phyloP scores from a whole-genome alignment of 1,140 invertebrate genomes.

The Trichonephila clavata region DNA sequence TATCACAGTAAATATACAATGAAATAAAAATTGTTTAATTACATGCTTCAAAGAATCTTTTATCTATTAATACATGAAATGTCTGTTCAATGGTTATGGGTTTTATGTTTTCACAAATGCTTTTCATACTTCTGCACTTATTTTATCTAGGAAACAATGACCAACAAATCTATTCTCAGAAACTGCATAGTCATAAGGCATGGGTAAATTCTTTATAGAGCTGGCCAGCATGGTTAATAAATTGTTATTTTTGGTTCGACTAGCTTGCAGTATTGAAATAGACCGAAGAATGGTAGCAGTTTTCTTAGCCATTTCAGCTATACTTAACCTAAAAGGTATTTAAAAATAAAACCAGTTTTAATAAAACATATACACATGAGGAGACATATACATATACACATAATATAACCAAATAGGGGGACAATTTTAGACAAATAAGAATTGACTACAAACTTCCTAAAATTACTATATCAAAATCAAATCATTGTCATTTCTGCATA shows the following conservation, averaged over 20 bases:
- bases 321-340: conserved; percentile 81
- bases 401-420: too few relatives aligned
- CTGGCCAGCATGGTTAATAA: conserved; percentile 82
- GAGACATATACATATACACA: too few relatives aligned
- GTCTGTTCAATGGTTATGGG: not conserved
- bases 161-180: conserved; percentile 84
- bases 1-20: conserved; percentile 61
- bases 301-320: conserved; percentile 86
- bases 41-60: not conserved
- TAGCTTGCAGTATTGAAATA: conserved; percentile 82
- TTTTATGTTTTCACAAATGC: not conserved
- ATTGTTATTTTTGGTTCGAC: conserved; percentile 79
- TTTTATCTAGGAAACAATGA: conserved; percentile 80
- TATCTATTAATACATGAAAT: not conserved
- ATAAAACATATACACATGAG: not conserved
- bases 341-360: not conserved
- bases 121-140: conserved; percentile 74
- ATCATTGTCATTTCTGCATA: too few relatives aligned
- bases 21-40: conserved; percentile 11
- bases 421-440: too few relatives aligned
- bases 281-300: conserved; percentile 83
- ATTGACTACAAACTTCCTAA: too few relatives aligned
- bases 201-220: conserved; percentile 83
- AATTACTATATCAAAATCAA: too few relatives aligned
- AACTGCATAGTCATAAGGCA: conserved; percentile 86